These are phyloP conservation scores for Saturnia japonica DNA, from an alignment of 2,888 invertebrate species.

Conservation along the genomic window DNA sequence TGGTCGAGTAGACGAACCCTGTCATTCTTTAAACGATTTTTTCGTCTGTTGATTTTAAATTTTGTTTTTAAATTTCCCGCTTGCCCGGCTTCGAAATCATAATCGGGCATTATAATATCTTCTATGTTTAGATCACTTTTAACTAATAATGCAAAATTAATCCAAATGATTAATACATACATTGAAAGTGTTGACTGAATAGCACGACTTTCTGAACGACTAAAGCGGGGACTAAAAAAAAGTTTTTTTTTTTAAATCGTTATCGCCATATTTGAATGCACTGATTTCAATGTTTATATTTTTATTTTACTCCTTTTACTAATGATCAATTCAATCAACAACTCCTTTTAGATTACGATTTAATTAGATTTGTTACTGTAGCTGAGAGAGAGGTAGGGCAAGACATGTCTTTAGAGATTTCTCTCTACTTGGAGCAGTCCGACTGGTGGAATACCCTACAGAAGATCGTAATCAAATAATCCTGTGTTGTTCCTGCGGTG, in stretches of 20 bases:
- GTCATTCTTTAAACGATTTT: slow-evolving; percentile 27
- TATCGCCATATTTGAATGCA: not conserved
- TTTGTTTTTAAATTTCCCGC: slow-evolving; percentile 32
- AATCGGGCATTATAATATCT: slow-evolving; percentile 23
- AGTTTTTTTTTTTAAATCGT: not conserved
- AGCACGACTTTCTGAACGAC: not conserved
- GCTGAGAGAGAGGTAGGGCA: too few relatives aligned
- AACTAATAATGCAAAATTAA: slow-evolving; percentile 4
- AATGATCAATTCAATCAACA: not conserved
- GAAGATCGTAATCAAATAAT: too few relatives aligned
- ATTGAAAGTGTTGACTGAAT: not conserved
- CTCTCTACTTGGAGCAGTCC: too few relatives aligned
- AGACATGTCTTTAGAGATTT: too few relatives aligned
- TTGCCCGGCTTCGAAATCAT: slow-evolving; percentile 14
- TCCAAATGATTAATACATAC: not conserved
- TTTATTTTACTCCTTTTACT: not conserved
- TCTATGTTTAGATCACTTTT: slow-evolving; percentile 17
- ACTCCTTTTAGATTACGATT: not conserved
- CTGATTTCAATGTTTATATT: not conserved
- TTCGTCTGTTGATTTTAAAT: slow-evolving; percentile 36
- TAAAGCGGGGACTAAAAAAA: not conserved
- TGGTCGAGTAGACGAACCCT: slow-evolving; percentile 27
- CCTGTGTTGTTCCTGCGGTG: too few relatives aligned
- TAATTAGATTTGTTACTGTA: not conserved
- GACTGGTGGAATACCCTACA: too few relatives aligned